Evolutionary conservation across 2,888 invertebrate genomes (phyloP).

Genomic region (Lepetodrilus schrolli): DNA sequence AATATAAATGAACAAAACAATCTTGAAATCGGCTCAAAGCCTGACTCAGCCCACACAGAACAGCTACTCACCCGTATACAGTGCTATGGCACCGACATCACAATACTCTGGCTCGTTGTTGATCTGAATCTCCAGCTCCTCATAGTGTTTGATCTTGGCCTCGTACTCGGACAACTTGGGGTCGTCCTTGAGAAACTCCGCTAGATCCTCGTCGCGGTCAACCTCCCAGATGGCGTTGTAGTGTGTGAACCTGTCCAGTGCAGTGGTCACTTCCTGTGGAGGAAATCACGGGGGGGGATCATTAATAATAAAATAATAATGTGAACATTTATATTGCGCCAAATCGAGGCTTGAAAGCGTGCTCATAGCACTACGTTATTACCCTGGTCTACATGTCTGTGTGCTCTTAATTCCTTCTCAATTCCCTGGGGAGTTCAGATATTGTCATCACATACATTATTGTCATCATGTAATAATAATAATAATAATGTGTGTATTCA

Average conservation of each 20-base stretch:
- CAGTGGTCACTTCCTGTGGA: slow-evolving; percentile 84
- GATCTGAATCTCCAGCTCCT: slow-evolving; percentile 73
- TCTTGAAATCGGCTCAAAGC: no score
- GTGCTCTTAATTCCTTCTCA: no score
- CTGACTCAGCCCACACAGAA: no score
- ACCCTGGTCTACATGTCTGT: no score
- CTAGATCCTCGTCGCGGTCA: slow-evolving; percentile 74
- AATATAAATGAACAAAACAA: no score
- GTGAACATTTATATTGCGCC: no score
- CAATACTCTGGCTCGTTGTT: slow-evolving; percentile 72
- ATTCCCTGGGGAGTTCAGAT: neutral
- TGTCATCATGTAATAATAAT: neutral
- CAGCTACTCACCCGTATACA: slow-evolving; percentile 72
- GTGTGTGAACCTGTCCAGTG: slow-evolving; percentile 89
- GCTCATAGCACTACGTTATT: no score
- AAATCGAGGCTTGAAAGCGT: no score
- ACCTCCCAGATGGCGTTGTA: slow-evolving; percentile 80
- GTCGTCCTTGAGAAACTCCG: slow-evolving; percentile 74
- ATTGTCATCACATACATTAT: neutral
- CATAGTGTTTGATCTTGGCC: slow-evolving; percentile 75
- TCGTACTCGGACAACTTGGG: slow-evolving; percentile 77
- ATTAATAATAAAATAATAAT: no score
- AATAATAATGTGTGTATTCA: no score
- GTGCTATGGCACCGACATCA: slow-evolving; percentile 74
- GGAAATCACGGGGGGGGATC: no score